Base-by-base conservation (phyloP, 2,888 invertebrate species). In the Tetragonisca angustula region DNA sequence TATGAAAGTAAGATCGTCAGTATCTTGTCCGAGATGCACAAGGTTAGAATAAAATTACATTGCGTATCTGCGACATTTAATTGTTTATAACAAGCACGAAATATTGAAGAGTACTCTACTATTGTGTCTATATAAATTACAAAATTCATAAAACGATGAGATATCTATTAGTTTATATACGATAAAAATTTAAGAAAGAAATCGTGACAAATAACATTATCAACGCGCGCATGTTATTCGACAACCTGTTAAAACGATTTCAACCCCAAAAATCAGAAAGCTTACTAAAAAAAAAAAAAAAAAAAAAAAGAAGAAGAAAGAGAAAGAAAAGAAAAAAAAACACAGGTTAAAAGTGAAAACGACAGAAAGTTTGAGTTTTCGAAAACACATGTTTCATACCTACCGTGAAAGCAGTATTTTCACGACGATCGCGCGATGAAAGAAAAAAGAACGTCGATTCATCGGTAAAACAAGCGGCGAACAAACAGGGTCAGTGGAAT, bases 401-500 rank as follows among this genome's bases (percentile, higher is more conserved):
- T 69, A 79, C 71, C 78, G 50, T 76, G 64, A 27, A 62, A 72
- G 54, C 43, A 19, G 52, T 32, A 64, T n/a, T 72, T 61, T 68
- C 15, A 17, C 15, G 17, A 62, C 43, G 49, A 59, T 54, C 36
- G 50, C 15, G 59, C n/a, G 62, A 80, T 43, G 69, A 76, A 86
- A 81, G 83, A 84, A 76, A 77, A 59, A 24, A 6, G 61, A 27
- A 15, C 4, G 17, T 61, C 73, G 75, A 82, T 83, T 71, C 70
- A 69, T 73, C 56, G 69, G 73, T 65, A 73, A 84, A 84, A 85
- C 79, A 79, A 89, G 79, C 71, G 62, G 83, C 81, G 84, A 85
- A 85, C 84, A 79, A 91, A 90, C 85, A 85, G 84, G 89, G 91
- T 91, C 91, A 91, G 87, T 89, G 81, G 91, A 89, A 89, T 90